Evolutionary conservation across 2,113 vertebrate species (phyloP).

Genomic region (Cyphotilapia sp.): DNA sequence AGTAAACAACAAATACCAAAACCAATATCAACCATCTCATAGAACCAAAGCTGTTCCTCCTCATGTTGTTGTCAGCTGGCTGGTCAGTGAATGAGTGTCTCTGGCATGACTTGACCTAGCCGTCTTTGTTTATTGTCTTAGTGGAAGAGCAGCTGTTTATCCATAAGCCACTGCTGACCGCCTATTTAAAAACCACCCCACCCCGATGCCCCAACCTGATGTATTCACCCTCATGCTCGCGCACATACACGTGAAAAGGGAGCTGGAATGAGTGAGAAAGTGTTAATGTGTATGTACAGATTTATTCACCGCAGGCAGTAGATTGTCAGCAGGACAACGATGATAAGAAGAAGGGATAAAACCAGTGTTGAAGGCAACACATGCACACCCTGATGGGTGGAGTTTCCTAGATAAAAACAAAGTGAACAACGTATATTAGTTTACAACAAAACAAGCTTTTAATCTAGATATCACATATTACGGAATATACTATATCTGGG

Average conservation of each 20-base stretch:
- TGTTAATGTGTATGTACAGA: not conserved
- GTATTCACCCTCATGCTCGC: not conserved
- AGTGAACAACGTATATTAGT: not conserved
- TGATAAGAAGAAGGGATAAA: constrained; percentile 77
- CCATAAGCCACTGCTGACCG: constrained; percentile 34
- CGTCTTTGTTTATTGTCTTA: constrained; percentile 44
- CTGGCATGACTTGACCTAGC: constrained; percentile 28
- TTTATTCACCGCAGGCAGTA: constrained; percentile 82
- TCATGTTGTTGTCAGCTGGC: constrained; percentile 62
- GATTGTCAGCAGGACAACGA: constrained; percentile 77
- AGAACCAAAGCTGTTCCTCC: constrained; percentile 73
- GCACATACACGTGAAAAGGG: not conserved
- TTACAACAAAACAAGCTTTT: not conserved
- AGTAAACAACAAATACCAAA: constrained; percentile 27
- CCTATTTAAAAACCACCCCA: constrained; percentile 17
- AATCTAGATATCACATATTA: not conserved
- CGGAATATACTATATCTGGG: not conserved
- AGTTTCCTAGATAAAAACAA: constrained; percentile 47
- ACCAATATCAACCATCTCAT: constrained; percentile 66
- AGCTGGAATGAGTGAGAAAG: not conserved
- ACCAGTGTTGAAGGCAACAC: constrained; percentile 81
- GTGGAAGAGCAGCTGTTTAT: constrained; percentile 59
- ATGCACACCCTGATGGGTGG: constrained; percentile 68
- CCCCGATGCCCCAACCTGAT: not conserved
- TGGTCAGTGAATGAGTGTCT: not conserved